Evolutionary conservation across 2,113 vertebrate genomes (phyloP), one percentile per base, ranked within the genome.

Genomic region (Pavo muticus): DNA sequence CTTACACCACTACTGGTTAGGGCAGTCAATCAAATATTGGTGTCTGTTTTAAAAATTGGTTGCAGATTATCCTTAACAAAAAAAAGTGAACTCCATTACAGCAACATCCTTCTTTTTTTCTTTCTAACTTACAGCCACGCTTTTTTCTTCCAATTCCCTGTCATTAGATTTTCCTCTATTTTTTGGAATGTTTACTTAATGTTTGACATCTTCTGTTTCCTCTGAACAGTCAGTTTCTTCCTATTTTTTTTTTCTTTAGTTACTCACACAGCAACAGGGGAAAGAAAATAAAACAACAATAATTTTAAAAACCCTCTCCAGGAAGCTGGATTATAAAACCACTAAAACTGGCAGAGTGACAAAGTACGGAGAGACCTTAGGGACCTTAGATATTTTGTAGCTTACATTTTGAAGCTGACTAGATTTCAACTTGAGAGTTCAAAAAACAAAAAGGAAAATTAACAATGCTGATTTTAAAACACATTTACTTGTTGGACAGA

Each of bases 111-210:
- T 11, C 4, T 64, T 37, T 57, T 57, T 54, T 30, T 30, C 23
- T 23, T 13, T 32, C 60, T 23, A 20, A 14, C 20, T 78, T 40
- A 3, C 10, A 42, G 5, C 24, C 11, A 50, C 6, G 14, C 21
- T 39, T 4, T 30, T 63, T 82, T 70, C 70, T 14, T 25, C 52
- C 69, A 42, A 12, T 19, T 74, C 45, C 25, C 21, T 6, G 12
- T 74, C 32, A 70, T 0, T 59, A 7, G n/a, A 74, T 88, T 91
- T 90, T 86, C 52, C 64, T 48, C n/a, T 74, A 18, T 30, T 91
- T 54, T 95, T 78, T 48, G 6, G 29, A 80, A 95, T 25, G 52
- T 87, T 93, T 93, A 81, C 69, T 67, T 81, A 20, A 56, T 39
- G 14, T 50, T 80, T 74, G 68, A 60, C 30, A 84, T 81, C 45